Evolutionary conservation across 2,888 invertebrate species (phyloP), one percentile per base, ranked within the genome.

Genomic region (Pyrrhia umbra): DNA sequence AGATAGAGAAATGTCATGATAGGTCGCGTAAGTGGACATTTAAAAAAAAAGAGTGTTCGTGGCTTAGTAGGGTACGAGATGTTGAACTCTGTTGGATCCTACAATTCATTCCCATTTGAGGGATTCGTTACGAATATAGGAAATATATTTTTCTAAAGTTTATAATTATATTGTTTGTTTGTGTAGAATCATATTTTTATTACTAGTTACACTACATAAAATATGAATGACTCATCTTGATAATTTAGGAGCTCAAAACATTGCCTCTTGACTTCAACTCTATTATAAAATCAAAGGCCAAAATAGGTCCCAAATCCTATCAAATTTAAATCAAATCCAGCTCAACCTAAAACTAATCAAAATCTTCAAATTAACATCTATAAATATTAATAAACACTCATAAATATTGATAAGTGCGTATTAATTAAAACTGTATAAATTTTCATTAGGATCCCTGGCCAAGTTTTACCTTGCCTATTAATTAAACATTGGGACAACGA

Each of bases 401-500:
- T 76, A 69, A 80, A 82, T 82, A 74, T 77, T 68, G 49, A 74
- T 61, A 72, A 68, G 43, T 69, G 68, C 68, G 75, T 77, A 80
- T 78, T 82, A 81, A 83, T 86, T 85, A 82, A 81, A 80, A 82
- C 66, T 70, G 77, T 76, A 83, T 86, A 87, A 82, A 87, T 87
- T 85, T 85, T 80, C 82, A 85, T 88, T 81, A 75, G 65, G 64
- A 77, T 77, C 67, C 54, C 30, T 56, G 67, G 30, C 63, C 50
- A 60, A 71, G 73, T 75, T 75, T 55, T 78, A 81, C 77, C 73
- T 83, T 65, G 51, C 50, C 59, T 84, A 87, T 86, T 89, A 86
- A 90, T 89, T 89, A 88, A 88, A 86, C 84, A 86, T 83, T 70
- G 77, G 68, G n/a, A 75, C 75, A 74, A 84, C 80, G 81, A 88